Evolutionary conservation across 2,797 vertebrate genomes (phyloP), one percentile per base, ranked within the genome.

Genomic region (Semotilus atromaculatus): DNA sequence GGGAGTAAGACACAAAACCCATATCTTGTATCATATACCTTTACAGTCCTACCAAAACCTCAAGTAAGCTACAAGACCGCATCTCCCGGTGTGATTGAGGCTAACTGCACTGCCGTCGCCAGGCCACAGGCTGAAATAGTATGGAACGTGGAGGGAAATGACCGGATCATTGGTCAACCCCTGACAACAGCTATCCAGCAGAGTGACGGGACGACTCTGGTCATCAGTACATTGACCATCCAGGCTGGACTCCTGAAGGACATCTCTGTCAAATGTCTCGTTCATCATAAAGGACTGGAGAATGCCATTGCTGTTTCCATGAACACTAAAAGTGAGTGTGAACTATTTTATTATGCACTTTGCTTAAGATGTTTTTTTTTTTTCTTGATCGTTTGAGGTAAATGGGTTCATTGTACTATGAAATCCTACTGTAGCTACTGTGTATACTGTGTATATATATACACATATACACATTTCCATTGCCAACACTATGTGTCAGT

Each of bases 321-420:
- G 95, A 96, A 96, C 92, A 96, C 94, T 31, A 96, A 96, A 89
- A 95, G 95, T 96, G 76, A 94, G 95, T 93, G 48, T n/a, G 7
- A 62, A 62, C 29, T 23, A 34, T 45, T 71, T 43, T 23, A 13
- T 45, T 43, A 43, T 31, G 66, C 31, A 29, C 62, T 68, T 21
- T 67, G 34, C 23, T 68, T 53, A 43, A 0, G 0, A 67, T 34
- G 31, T n/a, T 36, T 36, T 53, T 2, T 19, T 60, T n/a, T 48
- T 51, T 74, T 48, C 31, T 75, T 53, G 48, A 23, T 75, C 3
- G 19, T 36, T 75, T 36, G 21, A 75, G 29, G 51, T 75, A 16
- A 75, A 75, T 23, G 1, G 21, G 21, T 75, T 55, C 5, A 55
- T 14, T 75, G 31, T 23, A 51, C 48, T 55, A 5, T 73, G 21